These are phyloP conservation scores for Melipona beecheii DNA, from an alignment of 2,888 invertebrate species.

Conservation along the genomic window DNA sequence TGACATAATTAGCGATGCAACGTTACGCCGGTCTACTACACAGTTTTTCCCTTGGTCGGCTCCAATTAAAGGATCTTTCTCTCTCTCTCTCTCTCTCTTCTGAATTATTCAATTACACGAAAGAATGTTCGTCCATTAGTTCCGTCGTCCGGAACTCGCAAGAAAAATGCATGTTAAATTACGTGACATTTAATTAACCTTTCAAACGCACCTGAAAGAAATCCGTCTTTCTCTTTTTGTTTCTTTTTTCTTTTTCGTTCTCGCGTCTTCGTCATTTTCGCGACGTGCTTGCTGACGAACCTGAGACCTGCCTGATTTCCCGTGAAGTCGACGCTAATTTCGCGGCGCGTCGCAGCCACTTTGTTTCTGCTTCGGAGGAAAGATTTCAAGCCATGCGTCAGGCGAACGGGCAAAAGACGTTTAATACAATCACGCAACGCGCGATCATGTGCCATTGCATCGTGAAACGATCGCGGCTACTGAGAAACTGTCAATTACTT, in stretches of 20 bases:
- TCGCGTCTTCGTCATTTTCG: background rate
- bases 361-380: background rate
- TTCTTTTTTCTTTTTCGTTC: background rate
- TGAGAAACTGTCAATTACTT: slow-evolving; percentile 35
- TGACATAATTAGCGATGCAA: slow-evolving; percentile 40
- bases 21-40: slow-evolving; percentile 14
- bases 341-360: background rate
- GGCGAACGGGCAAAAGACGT: slow-evolving; percentile 16
- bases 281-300: background rate
- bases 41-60: background rate
- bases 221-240: background rate
- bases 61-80: slow-evolving; percentile 16
- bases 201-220: slow-evolving; percentile 17
- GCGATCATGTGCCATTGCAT: background rate
- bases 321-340: background rate
- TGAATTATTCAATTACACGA: slow-evolving; percentile 42
- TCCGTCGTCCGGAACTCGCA: background rate
- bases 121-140: slow-evolving; percentile 10
- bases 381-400: background rate
- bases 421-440: slow-evolving; percentile 32
- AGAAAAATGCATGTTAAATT: slow-evolving; percentile 33
- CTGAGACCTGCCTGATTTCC: background rate
- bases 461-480: slow-evolving; percentile 31
- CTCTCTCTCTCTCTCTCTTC: background rate
- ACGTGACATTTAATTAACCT: slow-evolving; percentile 37